phyloP scores from a whole-genome alignment of 1,140 invertebrate species.

The Drosophila parvula region DNA sequence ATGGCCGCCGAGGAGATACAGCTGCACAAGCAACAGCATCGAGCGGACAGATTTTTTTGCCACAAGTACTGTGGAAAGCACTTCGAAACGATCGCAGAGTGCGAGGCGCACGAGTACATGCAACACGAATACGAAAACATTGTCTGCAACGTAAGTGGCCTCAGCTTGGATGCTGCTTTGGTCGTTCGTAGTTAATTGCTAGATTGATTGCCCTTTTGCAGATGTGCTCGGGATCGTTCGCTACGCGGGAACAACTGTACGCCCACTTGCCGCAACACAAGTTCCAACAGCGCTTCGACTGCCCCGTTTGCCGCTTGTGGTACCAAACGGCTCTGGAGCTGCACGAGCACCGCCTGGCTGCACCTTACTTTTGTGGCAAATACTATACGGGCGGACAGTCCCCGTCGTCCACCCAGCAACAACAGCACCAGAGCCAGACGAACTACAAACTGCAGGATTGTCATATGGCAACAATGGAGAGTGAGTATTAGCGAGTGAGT shows the following conservation, averaged over 20 bases:
- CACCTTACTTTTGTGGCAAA: constrained; percentile 78
- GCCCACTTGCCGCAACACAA: constrained; percentile 74
- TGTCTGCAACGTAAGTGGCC: constrained; percentile 75
- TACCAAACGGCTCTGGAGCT: constrained; percentile 72
- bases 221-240: constrained; percentile 74
- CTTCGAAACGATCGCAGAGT: constrained; percentile 70
- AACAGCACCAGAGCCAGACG: constrained; percentile 46
- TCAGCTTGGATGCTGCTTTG: not conserved
- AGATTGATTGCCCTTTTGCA: constrained; percentile 17
- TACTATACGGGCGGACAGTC: constrained; percentile 59
- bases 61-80: constrained; percentile 81
- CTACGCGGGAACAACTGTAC: constrained; percentile 69
- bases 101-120: constrained; percentile 78
- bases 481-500: constrained; percentile 37
- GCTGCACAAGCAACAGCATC: constrained; percentile 70
- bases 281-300: constrained; percentile 76
- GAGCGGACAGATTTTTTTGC: constrained; percentile 73
- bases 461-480: constrained; percentile 74
- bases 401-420: constrained; percentile 39
- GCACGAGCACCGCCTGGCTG: constrained; percentile 73
- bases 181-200: not conserved
- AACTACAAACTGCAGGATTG: constrained; percentile 79
- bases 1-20: constrained; percentile 71
- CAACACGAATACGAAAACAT: constrained; percentile 80
- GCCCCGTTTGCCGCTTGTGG: constrained; percentile 77